These are phyloP conservation scores for Florisuga fusca DNA, from an alignment of 2,797 vertebrate genomes.

Conservation along the genomic window DNA sequence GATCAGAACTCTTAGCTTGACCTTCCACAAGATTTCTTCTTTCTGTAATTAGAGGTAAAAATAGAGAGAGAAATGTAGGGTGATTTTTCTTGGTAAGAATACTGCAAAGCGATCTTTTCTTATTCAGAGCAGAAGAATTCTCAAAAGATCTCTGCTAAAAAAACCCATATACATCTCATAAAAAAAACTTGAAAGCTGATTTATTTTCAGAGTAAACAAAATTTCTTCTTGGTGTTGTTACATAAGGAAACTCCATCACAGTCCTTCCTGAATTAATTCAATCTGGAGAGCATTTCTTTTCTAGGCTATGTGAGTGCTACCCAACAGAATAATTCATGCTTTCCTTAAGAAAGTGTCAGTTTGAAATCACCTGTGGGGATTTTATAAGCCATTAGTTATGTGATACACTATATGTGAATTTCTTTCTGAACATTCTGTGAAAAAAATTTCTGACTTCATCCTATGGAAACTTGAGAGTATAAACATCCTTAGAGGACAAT, in stretches of 20 bases:
- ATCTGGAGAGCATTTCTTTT: not conserved
- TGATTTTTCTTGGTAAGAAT: constrained; percentile 34
- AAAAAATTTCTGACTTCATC: not conserved
- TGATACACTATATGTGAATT: not conserved
- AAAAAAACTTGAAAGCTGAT: not conserved
- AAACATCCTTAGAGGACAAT: not conserved
- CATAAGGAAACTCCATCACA: not conserved
- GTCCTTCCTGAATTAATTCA: not conserved
- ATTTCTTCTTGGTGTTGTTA: constrained; percentile 1
- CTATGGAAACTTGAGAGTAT: not conserved
- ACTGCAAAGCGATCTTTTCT: not conserved
- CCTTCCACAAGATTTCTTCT: not conserved
- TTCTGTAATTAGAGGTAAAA: constrained; percentile 54
- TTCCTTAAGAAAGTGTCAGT: not conserved
- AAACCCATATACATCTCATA: not conserved
- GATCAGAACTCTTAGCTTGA: not conserved
- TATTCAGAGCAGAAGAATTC: constrained; percentile 29
- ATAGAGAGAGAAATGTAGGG: constrained; percentile 42
- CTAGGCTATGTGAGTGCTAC: not conserved
- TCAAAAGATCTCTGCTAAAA: not conserved
- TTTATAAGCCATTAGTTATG: not conserved
- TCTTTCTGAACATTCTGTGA: not conserved
- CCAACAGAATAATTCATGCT: not conserved
- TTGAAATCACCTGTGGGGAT: not conserved
- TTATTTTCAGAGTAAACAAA: constrained; percentile 22